Base-by-base conservation (phyloP, 2,797 vertebrate genomes). In the Champsocephalus esox region DNA sequence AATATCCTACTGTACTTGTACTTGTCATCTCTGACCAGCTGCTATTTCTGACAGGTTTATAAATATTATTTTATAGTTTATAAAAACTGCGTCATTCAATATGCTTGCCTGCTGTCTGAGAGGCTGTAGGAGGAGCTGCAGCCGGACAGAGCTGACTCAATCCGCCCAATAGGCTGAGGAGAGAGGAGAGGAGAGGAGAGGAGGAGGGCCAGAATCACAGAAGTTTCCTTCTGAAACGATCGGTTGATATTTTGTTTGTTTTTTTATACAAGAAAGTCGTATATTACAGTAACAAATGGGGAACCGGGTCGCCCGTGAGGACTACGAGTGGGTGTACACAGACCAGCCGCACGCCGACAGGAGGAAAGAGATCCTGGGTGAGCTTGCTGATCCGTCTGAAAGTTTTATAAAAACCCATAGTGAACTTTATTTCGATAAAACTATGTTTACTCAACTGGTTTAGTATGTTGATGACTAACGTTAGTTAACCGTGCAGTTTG, bases 241-340 rank as follows among this genome's bases (percentile, higher is more conserved):
- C 0, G 3, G 46, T 19, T 41, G 1, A 10, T 7, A 16, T 55
- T 54, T 32, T 11, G 1, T 21, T 5, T 11, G 0, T 38, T 12
- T 11, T 1, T 50, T 56, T 51, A 3, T n/a, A 11, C 1, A 6
- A 56, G 11, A 10, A 38, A 34, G 38, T 43, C n/a, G n/a, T 13
- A 43, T 2, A 16, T 16, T 28, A 5, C 3, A 13, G 9, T 11
- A 21, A 34, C 77, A 64, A 0, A 99, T 99, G 98, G 97, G 97
- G 4, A 98, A 94, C 69, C 83, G 90, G 0, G 95, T 97, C 0
- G 93, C 94, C 0, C 96, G 97, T 0, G 96, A 98, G 10, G 97
- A 99, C 74, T 99, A 95, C 56, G 97, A 99, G 61, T 99, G 98
- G 98, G 97, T 97, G 2, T 99, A 98, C 32, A 96, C 96, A 2